A percentile compares a stretch with the other conserved stretches of the same genome.
Conservation (phyloP, 2,888 invertebrate species). For the Ormyrus thymus region DNA sequence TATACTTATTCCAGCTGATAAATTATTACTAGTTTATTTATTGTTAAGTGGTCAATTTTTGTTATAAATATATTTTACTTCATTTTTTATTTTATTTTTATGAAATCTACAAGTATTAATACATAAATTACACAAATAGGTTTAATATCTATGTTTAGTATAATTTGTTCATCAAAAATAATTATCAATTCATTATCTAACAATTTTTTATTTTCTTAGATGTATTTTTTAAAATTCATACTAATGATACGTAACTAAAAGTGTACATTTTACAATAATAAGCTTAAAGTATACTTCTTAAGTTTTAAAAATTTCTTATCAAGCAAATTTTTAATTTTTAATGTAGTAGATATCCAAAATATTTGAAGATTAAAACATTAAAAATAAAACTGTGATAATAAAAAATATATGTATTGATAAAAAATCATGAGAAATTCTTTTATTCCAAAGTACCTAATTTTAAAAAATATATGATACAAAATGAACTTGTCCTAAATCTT, state of each 20-base stretch:
- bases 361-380: slow-evolving; percentile 18
- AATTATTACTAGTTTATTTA: no score
- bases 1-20: no score
- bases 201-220: slow-evolving; percentile 16
- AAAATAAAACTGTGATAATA: slow-evolving; percentile 45
- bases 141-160: slow-evolving; percentile 45
- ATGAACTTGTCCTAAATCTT: slow-evolving; percentile 17
- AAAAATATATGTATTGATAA: slow-evolving; percentile 40
- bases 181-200: slow-evolving; percentile 36
- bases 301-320: slow-evolving; percentile 37
- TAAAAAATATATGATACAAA: slow-evolving; percentile 21
- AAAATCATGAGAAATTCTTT: slow-evolving; percentile 24
- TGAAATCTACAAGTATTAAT: slow-evolving; percentile 50
- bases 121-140: slow-evolving; percentile 53
- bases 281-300: slow-evolving; percentile 37
- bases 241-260: slow-evolving; percentile 20
- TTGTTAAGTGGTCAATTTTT: background rate
- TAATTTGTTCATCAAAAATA: slow-evolving; percentile 56
- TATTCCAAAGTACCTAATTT: background rate
- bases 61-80: background rate
- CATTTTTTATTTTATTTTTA: slow-evolving; percentile 44
- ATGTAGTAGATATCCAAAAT: background rate
- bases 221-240: slow-evolving; percentile 12
- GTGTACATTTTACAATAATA: slow-evolving; percentile 30
- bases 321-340: slow-evolving; percentile 3